phyloP scores from a whole-genome alignment of 2,113 vertebrate species.

The Vombatus ursinus region DNA sequence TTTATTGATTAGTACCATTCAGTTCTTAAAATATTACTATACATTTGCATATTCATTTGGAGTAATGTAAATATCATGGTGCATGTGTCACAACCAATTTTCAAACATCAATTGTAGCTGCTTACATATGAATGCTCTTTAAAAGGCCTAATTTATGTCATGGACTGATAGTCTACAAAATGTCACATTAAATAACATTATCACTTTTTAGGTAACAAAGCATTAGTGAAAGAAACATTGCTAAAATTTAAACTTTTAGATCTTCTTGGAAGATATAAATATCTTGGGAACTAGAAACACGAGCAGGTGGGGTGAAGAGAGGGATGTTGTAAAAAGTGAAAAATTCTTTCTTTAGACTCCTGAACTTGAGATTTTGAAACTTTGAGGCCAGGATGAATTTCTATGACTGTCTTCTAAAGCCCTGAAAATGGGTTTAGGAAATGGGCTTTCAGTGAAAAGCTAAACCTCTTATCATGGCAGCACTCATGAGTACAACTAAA shows the following conservation, averaged over 20 bases:
- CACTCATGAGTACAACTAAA: conserved; percentile 58
- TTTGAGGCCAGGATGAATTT: conserved; percentile 54
- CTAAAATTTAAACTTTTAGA: not conserved
- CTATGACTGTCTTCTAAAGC: conserved; percentile 42
- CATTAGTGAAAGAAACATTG: not conserved
- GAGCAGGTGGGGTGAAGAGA: not conserved
- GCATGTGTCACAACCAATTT: conserved; percentile 36
- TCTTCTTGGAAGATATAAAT: not conserved
- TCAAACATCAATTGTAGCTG: not conserved
- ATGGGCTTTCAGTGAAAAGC: conserved; percentile 43
- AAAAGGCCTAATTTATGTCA: not conserved
- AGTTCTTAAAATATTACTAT: not conserved
- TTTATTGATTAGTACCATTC: not conserved
- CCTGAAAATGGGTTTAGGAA: conserved; percentile 37
- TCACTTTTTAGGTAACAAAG: conserved; percentile 33
- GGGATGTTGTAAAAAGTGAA: not conserved
- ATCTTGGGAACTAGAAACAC: not conserved
- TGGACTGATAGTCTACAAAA: conserved; percentile 49
- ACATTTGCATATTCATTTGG: conserved; percentile 2
- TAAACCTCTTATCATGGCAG: conserved; percentile 54
- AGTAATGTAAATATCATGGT: conserved; percentile 26
- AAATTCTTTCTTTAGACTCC: conserved; percentile 43
- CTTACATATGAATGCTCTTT: not conserved
- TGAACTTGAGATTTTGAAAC: not conserved
- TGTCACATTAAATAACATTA: conserved; percentile 42